A percentile compares a stretch with the other conserved stretches of the same genome.
Conservation (phyloP, 2,888 invertebrate genomes). For the Parapristionchus giblindavisi region DNA sequence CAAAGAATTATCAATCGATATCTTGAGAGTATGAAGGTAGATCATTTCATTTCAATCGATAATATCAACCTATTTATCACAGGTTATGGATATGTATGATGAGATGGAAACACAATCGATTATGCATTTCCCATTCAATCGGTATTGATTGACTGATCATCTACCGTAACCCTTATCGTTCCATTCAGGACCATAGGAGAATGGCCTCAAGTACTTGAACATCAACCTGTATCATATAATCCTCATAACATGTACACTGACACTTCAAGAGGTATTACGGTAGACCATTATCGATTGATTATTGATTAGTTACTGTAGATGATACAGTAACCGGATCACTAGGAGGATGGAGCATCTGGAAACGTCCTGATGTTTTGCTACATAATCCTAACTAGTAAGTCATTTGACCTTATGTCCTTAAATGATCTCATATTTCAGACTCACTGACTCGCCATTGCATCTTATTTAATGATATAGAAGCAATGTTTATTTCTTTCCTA, state of each 20-base stretch:
- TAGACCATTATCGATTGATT: not conserved
- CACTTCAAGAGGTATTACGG: no score
- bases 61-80: not conserved
- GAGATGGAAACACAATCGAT: conserved; percentile 25
- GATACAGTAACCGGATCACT: no score
- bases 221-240: no score
- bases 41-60: not conserved
- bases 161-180: conserved; percentile 24
- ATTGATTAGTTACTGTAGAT: no score
- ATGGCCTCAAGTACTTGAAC: no score
- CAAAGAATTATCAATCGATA: conserved; percentile 38
- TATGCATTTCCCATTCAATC: conserved; percentile 30
- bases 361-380: no score
- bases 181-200: no score
- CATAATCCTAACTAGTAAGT: no score
- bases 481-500: not conserved
- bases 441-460: conserved; percentile 24
- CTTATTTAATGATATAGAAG: not conserved
- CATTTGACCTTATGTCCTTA: no score
- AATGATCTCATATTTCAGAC: not conserved
- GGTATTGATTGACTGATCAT: not conserved
- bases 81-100: conserved; percentile 28
- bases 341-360: no score
- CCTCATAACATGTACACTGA: no score
- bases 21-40: conserved; percentile 28